Conservation (phyloP, 2,888 invertebrate species). For the Poecilobothrus nobilitatus region DNA sequence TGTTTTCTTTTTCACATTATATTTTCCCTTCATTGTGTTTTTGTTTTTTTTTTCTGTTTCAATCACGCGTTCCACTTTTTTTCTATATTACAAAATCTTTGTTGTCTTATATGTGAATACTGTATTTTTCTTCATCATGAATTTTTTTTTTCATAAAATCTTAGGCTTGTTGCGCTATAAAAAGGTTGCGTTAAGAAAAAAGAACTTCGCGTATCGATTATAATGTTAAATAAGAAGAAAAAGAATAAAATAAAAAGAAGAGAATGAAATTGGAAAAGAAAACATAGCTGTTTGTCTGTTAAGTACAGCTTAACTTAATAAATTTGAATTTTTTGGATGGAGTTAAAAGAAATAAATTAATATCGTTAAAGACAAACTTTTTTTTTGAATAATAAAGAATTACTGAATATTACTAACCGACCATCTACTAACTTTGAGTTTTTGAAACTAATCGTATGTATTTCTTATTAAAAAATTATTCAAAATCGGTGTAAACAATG, state of each 20-base stretch:
- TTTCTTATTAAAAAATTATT: no score
- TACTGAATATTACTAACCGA: no score
- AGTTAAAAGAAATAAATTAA: no score
- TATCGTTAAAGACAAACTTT: no score
- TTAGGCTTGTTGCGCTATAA: neutral
- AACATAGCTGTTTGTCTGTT: neutral
- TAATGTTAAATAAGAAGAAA: neutral
- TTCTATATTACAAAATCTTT: neutral
- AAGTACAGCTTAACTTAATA: neutral
- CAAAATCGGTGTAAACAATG: no score
- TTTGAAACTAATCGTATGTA: no score
- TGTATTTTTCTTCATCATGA: neutral
- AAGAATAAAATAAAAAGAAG: no score
- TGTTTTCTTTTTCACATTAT: neutral
- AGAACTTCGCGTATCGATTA: neutral
- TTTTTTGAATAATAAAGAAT: no score
- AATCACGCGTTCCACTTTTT: slow-evolving; percentile 2
- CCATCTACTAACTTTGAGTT: no score
- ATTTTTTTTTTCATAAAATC: neutral
- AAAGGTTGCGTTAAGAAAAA: neutral
- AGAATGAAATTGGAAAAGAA: no score
- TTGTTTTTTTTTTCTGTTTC: neutral
- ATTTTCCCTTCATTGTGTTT: neutral
- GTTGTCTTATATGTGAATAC: neutral
- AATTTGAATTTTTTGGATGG: no score